Base-by-base conservation (phyloP, 2,888 invertebrate genomes). In the Cremastinae sp. region DNA sequence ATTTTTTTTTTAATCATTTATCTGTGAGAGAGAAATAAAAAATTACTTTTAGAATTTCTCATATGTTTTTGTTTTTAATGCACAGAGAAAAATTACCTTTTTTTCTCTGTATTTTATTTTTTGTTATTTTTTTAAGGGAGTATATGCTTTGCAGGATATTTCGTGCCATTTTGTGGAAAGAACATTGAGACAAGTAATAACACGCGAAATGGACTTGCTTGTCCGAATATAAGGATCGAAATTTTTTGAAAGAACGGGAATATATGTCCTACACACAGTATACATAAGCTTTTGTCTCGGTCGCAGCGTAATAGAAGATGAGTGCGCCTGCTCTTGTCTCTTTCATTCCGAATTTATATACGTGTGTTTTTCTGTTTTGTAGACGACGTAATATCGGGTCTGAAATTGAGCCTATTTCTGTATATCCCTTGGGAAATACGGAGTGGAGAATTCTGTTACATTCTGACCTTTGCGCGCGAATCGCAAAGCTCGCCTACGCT, bases 361-460 rank as follows among this genome's bases (percentile, higher is more conserved):
- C 43, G 64, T 78, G n/a, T n/a, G n/a, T n/a, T n/a, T 43, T 66
- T 75, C 64, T 74, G 61, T 58, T 74, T 80, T 71, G 78, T 79
- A 79, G 65, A 59, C 78, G 70, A 62, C 77, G 80, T 80, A 79
- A 80, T 80, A 81, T 80, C 56, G 75, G 82, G 80, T 82, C 80
- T 80, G 81, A 76, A 81, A 82, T 83, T 80, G 83, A 79, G 78
- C 80, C 71, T 62, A 66, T 51, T 64, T 56, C 66, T 45, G 71
- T 56, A 61, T 61, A 79, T 76, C 81, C 82, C 82, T 43, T 71
- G 85, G 84, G 84, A 85, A 84, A 85, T 83, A 81, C 76, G 78
- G 79, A 81, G 79, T 80, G 80, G 80, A 78, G 81, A 78, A 82
- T 78, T 74, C 77, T 78, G 65, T 75, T 68, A 74, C 76, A 69